These are phyloP conservation scores for Neoseiulus cucumeris DNA, from an alignment of 1,140 invertebrate genomes.

Conservation along the genomic window DNA sequence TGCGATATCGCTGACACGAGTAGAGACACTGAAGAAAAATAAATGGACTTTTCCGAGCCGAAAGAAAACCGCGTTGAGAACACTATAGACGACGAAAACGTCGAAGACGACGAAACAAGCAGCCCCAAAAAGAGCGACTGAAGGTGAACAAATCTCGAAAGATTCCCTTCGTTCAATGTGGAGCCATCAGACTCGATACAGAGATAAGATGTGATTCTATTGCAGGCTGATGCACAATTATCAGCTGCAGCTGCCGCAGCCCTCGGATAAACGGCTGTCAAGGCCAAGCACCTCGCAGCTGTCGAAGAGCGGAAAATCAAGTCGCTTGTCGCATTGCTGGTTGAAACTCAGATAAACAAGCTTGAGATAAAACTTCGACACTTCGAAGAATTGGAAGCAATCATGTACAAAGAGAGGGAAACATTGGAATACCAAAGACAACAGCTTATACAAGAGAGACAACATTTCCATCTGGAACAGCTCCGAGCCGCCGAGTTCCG, in stretches of 20 bases:
- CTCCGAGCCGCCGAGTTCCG: conserved; percentile 87
- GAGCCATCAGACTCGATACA: too few relatives aligned
- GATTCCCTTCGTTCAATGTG: too few relatives aligned
- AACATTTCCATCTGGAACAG: conserved; percentile 96
- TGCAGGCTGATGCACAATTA: conserved; percentile 52
- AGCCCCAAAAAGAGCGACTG: neutral
- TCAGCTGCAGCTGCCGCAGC: conserved; percentile 90
- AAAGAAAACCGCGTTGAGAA: conserved; percentile 23
- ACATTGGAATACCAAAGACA: conserved; percentile 88
- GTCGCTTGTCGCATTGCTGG: conserved; percentile 79
- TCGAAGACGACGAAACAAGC: too few relatives aligned
- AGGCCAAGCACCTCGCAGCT: conserved; percentile 92
- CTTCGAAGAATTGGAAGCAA: conserved; percentile 95
- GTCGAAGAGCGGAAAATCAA: conserved; percentile 97
- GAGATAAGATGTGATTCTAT: neutral
- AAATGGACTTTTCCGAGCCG: conserved; percentile 22
- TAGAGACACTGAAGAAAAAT: conserved; percentile 25
- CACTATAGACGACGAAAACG: neutral
- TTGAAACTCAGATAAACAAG: conserved; percentile 97
- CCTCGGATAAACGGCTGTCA: conserved; percentile 85
- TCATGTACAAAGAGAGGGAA: conserved; percentile 94
- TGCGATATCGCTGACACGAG: conserved; percentile 19
- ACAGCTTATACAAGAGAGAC: conserved; percentile 87
- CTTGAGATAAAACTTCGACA: conserved; percentile 92
- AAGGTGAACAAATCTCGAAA: too few relatives aligned